Conservation (phyloP, 2,113 vertebrate genomes). For the Nymphicus hollandicus region DNA sequence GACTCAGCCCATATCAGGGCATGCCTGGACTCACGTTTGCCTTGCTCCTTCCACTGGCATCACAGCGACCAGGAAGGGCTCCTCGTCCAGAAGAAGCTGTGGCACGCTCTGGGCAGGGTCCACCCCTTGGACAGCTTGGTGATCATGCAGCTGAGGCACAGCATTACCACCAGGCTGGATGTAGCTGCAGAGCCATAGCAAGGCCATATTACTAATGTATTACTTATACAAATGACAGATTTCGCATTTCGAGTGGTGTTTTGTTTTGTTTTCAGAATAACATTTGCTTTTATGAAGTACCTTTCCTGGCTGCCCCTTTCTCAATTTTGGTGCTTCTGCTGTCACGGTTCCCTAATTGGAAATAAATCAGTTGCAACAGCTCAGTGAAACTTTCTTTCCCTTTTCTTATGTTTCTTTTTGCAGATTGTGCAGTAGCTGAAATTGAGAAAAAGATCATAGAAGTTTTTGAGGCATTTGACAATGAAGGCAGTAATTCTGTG, state of each 20-base stretch:
- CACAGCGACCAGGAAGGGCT: not conserved
- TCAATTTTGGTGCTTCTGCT: not conserved
- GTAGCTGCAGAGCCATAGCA: not conserved
- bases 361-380: conserved; percentile 9
- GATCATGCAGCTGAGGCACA: not conserved
- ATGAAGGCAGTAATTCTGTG: conserved; percentile 83
- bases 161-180: not conserved
- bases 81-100: not conserved
- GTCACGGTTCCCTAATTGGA: not conserved
- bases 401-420: conserved; percentile 59
- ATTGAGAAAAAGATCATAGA: conserved; percentile 81
- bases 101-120: not conserved
- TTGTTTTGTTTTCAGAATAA: not conserved
- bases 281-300: not conserved
- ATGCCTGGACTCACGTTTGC: not conserved
- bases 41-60: not conserved
- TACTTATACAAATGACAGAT: not conserved
- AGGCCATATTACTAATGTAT: not conserved
- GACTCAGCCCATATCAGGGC: not conserved
- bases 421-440: conserved; percentile 75
- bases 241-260: not conserved
- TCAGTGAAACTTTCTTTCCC: conserved; percentile 25
- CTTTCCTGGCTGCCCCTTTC: not conserved
- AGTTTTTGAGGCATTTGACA: conserved; percentile 92
- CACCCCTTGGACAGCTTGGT: not conserved